Evolutionary conservation across 2,797 vertebrate species (phyloP).

Genomic region (Pangasius krempfi): DNA sequence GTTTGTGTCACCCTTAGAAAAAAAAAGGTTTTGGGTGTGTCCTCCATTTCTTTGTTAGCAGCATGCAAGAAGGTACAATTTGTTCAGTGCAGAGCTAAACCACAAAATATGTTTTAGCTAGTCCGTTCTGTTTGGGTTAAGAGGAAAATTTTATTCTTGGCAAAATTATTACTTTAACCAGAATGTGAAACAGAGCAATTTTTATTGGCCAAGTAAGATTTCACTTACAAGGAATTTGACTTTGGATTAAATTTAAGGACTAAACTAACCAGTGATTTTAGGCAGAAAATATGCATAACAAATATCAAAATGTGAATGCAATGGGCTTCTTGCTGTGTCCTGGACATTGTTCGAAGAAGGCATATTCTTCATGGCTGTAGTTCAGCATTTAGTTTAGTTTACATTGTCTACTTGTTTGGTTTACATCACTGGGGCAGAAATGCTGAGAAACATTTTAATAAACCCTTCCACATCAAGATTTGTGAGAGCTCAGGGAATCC

Average conservation of each 20-base stretch:
- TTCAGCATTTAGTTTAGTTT: neutral
- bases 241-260: neutral
- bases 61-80: neutral
- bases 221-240: neutral
- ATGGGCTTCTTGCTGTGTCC: neutral
- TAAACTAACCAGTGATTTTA: neutral
- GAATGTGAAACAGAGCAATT: neutral
- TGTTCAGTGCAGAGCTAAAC: neutral
- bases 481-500: conserved; percentile 34
- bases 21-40: neutral
- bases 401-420: neutral
- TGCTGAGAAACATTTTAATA: neutral
- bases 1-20: neutral
- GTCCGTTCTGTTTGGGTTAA: conserved; percentile 5
- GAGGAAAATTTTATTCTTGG: neutral
- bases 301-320: neutral
- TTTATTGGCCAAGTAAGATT: neutral
- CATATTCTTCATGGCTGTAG: neutral
- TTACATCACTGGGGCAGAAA: neutral
- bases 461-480: conserved; percentile 3
- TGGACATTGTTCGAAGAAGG: neutral
- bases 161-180: neutral
- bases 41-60: neutral
- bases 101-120: neutral
- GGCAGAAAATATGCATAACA: neutral